These are phyloP conservation scores for Halotydeus destructor DNA, from an alignment of 1,140 invertebrate genomes.

Conservation along the genomic window DNA sequence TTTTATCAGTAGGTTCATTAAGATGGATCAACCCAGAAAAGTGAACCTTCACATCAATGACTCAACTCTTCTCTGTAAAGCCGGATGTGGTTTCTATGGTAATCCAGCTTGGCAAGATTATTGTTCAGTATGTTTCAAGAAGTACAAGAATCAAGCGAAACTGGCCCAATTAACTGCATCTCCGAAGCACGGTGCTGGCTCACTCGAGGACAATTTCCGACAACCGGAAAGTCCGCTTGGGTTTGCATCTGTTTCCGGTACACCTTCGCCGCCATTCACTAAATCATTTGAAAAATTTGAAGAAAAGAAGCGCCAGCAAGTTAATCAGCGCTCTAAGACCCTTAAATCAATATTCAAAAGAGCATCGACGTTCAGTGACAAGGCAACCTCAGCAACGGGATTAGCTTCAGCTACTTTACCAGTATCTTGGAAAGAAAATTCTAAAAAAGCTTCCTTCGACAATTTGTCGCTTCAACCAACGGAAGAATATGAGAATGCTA, in stretches of 20 bases:
- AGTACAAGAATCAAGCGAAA: conserved; percentile 1
- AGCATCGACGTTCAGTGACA: conserved; percentile 28
- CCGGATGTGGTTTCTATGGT: conserved; percentile 86
- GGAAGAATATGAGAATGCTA: too few species aligned
- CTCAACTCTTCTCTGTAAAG: conserved; percentile 74
- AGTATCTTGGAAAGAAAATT: too few species aligned
- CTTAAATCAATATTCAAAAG: conserved; percentile 56
- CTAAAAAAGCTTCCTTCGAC: too few species aligned
- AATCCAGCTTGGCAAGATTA: conserved; percentile 91
- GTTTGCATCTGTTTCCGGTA: neutral
- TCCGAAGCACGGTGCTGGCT: neutral
- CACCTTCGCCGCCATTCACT: conserved; percentile 1
- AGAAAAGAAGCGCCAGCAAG: conserved; percentile 60
- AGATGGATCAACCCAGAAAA: too few species aligned
- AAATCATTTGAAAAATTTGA: conserved; percentile 51
- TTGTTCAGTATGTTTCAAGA: conserved; percentile 65
- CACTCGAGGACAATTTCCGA: neutral
- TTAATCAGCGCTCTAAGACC: conserved; percentile 55
- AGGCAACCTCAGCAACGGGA: neutral
- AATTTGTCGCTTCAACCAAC: too few species aligned
- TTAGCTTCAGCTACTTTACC: neutral
- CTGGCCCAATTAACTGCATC: neutral
- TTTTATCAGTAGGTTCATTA: too few species aligned
- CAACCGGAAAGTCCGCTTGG: neutral
- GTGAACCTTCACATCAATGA: too few species aligned